Evolutionary conservation across 2,888 invertebrate genomes (phyloP).

Genomic region (Rambutsinella grinnellia): DNA sequence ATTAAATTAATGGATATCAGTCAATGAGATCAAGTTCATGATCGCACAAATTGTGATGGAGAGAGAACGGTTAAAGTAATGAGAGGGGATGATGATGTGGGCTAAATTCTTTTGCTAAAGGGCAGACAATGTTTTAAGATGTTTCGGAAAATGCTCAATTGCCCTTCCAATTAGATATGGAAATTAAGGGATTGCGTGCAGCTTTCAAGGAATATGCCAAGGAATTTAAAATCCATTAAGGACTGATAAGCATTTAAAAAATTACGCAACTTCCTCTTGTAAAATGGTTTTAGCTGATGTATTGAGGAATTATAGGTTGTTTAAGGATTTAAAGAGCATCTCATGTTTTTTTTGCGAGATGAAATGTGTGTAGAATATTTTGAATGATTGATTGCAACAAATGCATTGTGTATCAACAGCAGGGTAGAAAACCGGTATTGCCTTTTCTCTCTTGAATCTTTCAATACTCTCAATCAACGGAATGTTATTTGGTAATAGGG

Average conservation of each 20-base stretch:
- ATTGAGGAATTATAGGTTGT: too few relatives aligned
- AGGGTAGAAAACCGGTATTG: not conserved
- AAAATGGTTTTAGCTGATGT: too few relatives aligned
- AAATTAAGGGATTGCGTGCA: too few relatives aligned
- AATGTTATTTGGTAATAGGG: not conserved
- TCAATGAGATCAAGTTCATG: slow-evolving; percentile 33
- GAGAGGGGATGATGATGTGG: not conserved
- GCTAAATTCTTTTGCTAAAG: not conserved
- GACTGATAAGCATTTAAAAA: too few relatives aligned
- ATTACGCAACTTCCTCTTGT: too few relatives aligned
- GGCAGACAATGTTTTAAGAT: not conserved
- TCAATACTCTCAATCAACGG: not conserved
- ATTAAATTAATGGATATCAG: slow-evolving; percentile 26
- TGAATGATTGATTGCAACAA: too few relatives aligned
- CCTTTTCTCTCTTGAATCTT: not conserved
- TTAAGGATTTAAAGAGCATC: too few relatives aligned
- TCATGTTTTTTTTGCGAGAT: too few relatives aligned
- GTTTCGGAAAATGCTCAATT: not conserved
- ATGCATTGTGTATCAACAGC: too few relatives aligned
- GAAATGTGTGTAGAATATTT: too few relatives aligned
- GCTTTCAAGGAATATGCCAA: not conserved
- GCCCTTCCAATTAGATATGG: too few relatives aligned
- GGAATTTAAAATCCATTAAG: not conserved
- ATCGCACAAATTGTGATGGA: not conserved
- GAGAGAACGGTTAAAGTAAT: not conserved